phyloP scores from a whole-genome alignment of 2,113 vertebrate species.

The Passer montanus region DNA sequence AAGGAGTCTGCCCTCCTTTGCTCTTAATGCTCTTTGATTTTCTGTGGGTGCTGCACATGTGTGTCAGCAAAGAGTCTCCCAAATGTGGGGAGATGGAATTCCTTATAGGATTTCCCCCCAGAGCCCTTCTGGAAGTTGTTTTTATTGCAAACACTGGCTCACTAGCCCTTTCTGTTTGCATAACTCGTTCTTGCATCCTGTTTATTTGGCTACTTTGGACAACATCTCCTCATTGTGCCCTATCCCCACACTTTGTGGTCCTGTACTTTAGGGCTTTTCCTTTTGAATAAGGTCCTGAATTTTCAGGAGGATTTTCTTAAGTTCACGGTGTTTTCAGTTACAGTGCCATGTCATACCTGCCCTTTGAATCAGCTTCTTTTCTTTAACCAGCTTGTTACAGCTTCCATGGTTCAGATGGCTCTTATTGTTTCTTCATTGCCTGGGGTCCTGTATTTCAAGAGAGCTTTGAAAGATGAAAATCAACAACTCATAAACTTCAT shows the following conservation, averaged over 20 bases:
- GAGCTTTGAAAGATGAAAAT: background rate
- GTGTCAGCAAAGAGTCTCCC: background rate
- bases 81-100: background rate
- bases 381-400: background rate
- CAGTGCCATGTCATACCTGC: background rate
- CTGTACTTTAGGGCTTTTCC: background rate
- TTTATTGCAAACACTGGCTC: background rate
- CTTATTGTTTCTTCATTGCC: background rate
- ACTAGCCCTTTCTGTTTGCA: background rate
- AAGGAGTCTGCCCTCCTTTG: background rate
- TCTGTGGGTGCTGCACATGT: background rate
- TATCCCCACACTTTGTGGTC: background rate
- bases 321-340: background rate
- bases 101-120: background rate
- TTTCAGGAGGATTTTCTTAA: background rate
- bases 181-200: background rate
- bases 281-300: background rate
- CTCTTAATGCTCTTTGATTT: background rate
- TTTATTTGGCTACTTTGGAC: background rate
- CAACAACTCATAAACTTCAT: background rate
- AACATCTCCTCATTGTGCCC: background rate
- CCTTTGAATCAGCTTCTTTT: background rate
- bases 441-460: background rate
- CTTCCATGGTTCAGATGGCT: background rate
- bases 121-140: constrained; percentile 2